Evolutionary conservation across 2,888 invertebrate genomes (phyloP).

Genomic region (Anagyrus pseudococci): DNA sequence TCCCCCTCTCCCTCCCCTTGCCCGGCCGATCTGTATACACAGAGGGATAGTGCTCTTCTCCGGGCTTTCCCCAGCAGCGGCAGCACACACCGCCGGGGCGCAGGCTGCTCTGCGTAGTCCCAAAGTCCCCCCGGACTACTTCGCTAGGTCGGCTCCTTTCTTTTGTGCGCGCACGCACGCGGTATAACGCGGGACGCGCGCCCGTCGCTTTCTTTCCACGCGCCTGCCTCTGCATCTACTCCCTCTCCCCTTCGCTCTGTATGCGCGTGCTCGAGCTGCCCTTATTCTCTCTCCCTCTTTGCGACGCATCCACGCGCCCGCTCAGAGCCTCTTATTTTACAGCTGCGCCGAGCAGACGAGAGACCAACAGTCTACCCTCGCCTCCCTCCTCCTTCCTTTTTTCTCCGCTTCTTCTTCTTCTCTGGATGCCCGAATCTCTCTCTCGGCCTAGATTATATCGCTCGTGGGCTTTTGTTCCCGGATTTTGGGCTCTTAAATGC

Average conservation of each 20-base stretch:
- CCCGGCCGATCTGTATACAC: neutral
- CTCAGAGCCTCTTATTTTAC: neutral
- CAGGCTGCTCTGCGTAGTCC: neutral
- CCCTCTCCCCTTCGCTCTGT: neutral
- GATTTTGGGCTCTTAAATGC: too few species aligned
- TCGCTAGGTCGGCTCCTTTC: neutral
- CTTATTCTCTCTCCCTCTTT: neutral
- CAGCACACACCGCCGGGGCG: too few species aligned
- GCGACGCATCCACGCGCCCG: neutral
- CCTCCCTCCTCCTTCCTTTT: too few species aligned
- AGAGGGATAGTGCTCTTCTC: too few species aligned
- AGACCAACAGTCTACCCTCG: too few species aligned
- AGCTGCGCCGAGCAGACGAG: too few species aligned
- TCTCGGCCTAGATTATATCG: too few species aligned
- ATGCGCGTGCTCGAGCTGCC: neutral
- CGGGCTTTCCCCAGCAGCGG: too few species aligned
- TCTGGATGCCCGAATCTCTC: too few species aligned
- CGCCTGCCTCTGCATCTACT: constrained; percentile 7
- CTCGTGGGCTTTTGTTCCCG: too few species aligned
- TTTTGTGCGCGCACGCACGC: neutral
- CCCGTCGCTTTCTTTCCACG: constrained; percentile 32
- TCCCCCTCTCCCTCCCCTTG: neutral
- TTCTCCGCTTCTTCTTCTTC: too few species aligned
- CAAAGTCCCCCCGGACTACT: too few species aligned
- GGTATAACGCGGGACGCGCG: neutral